phyloP scores from a whole-genome alignment of 2,797 vertebrate genomes.

The Centroberyx gerrardi region DNA sequence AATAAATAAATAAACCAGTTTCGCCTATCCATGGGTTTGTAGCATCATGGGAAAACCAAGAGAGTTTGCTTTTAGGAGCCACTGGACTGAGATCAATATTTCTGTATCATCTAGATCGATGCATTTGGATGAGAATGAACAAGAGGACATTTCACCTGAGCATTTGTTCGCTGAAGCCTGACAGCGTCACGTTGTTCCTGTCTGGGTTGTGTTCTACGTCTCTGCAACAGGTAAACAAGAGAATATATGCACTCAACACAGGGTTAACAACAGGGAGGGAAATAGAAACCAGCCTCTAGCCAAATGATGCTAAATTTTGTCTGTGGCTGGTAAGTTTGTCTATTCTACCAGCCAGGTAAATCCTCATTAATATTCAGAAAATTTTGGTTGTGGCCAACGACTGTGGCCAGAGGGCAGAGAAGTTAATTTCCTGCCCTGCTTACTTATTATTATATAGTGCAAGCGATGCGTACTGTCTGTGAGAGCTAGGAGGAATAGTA shows the following conservation, averaged over 20 bases:
- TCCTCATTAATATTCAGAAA: too few species aligned
- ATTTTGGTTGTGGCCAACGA: too few species aligned
- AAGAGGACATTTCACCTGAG: constrained; percentile 84
- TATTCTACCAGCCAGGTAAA: too few species aligned
- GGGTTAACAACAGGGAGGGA: background rate
- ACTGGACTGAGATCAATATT: background rate
- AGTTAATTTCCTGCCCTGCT: too few species aligned
- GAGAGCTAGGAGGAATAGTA: background rate
- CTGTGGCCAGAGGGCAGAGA: too few species aligned
- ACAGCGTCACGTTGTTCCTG: constrained; percentile 76
- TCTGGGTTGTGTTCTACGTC: fast-evolving
- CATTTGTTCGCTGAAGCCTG: constrained; percentile 89
- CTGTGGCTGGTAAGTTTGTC: background rate
- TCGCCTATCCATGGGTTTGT: background rate
- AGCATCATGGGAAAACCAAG: background rate
- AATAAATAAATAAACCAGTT: background rate
- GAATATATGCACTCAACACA: background rate
- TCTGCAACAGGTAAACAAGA: background rate
- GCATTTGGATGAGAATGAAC: background rate
- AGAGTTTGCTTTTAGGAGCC: background rate
- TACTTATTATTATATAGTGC: background rate
- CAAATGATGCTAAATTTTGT: background rate
- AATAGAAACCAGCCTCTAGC: background rate
- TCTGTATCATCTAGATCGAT: background rate
- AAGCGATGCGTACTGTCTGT: background rate